Conservation (phyloP, 1,140 invertebrate genomes). For the Heterodera carotae region DNA sequence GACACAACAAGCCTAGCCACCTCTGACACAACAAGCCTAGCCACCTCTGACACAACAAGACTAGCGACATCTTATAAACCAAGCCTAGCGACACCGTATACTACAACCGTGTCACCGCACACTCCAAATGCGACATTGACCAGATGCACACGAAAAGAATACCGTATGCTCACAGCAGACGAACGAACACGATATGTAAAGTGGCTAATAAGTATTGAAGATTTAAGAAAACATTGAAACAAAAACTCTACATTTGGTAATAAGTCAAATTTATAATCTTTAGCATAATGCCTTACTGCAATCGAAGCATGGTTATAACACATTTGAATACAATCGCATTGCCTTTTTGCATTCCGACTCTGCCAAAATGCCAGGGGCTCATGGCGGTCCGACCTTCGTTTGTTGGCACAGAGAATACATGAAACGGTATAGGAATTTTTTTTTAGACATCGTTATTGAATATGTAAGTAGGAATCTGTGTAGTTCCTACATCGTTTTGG, state of each 20-base stretch:
- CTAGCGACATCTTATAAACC: no score
- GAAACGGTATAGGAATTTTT: no score
- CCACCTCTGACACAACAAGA: no score
- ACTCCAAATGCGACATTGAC: neutral
- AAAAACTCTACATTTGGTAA: neutral
- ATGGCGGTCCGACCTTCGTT: conserved; percentile 20
- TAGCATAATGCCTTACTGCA: conserved; percentile 25
- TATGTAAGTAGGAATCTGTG: no score
- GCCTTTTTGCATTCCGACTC: neutral
- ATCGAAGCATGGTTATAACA: neutral
- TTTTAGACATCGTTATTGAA: no score
- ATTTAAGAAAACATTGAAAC: neutral
- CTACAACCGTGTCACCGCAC: no score
- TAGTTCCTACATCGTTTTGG: conserved; percentile 9
- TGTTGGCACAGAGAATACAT: conserved; percentile 21
- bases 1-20: no score
- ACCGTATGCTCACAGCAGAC: conserved; percentile 6
- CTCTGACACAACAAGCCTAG: no score
- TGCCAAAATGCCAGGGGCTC: neutral
- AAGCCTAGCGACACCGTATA: no score
- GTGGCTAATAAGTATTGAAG: conserved; percentile 16
- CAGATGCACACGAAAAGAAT: conserved; percentile 38
- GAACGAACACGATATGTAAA: conserved; percentile 13
- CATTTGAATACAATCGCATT: neutral
- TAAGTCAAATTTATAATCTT: no score